Conservation (phyloP, 2,113 vertebrate species). For the Empidonax alnorum region DNA sequence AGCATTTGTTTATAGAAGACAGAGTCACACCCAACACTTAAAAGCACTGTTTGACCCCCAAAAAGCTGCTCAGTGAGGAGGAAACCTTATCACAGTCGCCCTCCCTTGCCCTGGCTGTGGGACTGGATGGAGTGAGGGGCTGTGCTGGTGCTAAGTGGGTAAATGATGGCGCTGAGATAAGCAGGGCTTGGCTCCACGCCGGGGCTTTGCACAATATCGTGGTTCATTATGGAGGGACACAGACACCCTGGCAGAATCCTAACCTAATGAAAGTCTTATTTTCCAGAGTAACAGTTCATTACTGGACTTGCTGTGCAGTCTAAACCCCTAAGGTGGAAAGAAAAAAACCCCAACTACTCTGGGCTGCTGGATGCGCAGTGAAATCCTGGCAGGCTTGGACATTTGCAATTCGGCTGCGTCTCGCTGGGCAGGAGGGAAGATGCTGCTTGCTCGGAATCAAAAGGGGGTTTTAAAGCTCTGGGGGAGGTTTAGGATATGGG, state of each 20-base stretch:
- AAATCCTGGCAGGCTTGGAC: neutral
- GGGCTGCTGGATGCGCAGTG: neutral
- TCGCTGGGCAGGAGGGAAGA: neutral
- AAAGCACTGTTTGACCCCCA: neutral
- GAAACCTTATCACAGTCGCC: neutral
- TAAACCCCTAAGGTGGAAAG: slow-evolving; percentile 38
- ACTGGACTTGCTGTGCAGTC: slow-evolving; percentile 46
- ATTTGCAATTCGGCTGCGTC: neutral
- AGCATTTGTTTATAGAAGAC: neutral
- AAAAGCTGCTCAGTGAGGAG: neutral
- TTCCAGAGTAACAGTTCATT: slow-evolving; percentile 68
- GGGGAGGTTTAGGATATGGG: neutral
- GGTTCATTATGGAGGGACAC: slow-evolving; percentile 48
- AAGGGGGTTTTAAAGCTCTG: accelerated
- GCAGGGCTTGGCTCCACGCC: neutral
- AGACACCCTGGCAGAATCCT: slow-evolving; percentile 54
- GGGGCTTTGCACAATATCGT: neutral
- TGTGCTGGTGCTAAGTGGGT: neutral
- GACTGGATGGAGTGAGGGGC: neutral
- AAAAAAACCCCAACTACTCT: neutral
- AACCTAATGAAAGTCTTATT: slow-evolving; percentile 72
- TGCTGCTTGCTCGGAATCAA: neutral
- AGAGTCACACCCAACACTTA: neutral
- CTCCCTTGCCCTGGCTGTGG: neutral
- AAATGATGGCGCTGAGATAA: neutral